Percentiles rank a stretch among this genome's conserved stretches.
These are phyloP conservation scores for Mesopsocus fuscifrons DNA, from an alignment of 2,888 invertebrate genomes.

Conservation along the genomic window DNA sequence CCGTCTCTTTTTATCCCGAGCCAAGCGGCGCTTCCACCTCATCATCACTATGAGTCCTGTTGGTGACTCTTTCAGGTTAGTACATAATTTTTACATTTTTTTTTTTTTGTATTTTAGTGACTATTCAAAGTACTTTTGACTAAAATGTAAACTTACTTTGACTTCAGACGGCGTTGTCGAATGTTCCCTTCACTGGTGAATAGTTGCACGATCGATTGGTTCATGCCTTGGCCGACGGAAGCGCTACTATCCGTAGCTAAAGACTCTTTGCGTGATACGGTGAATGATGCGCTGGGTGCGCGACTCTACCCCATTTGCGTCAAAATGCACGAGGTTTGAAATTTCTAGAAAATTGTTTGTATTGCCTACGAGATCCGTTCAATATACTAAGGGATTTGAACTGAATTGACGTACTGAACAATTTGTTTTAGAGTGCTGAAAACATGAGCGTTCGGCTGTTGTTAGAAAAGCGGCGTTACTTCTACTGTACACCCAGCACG, in stretches of 20 bases:
- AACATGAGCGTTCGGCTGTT: constrained; percentile 55
- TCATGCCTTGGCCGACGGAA: constrained; percentile 78
- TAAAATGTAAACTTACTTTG: too few species aligned
- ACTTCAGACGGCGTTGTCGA: constrained; percentile 58
- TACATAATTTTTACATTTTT: constrained; percentile 15
- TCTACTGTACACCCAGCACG: constrained; percentile 83
- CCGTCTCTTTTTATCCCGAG: constrained; percentile 67
- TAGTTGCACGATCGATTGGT: constrained; percentile 92
- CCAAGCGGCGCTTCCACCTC: constrained; percentile 65
- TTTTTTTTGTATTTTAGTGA: constrained; percentile 3
- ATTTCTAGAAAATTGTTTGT: constrained; percentile 6
- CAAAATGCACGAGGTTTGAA: constrained; percentile 42
- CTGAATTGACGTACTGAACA: too few species aligned
- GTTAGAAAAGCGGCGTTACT: constrained; percentile 63
- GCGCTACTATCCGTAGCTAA: constrained; percentile 67
- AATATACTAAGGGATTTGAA: too few species aligned
- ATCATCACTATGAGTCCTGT: constrained; percentile 78
- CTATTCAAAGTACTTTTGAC: too few species aligned
- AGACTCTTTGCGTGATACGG: constrained; percentile 41
- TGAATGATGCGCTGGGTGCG: constrained; percentile 29
- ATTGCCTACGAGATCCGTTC: constrained; percentile 1
- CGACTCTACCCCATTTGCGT: constrained; percentile 46
- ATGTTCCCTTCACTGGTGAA: constrained; percentile 91
- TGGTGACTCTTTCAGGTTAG: constrained; percentile 60
- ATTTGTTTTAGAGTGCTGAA: constrained; percentile 47